Conservation (phyloP, 2,888 invertebrate genomes). For the Lepas anatifera region DNA sequence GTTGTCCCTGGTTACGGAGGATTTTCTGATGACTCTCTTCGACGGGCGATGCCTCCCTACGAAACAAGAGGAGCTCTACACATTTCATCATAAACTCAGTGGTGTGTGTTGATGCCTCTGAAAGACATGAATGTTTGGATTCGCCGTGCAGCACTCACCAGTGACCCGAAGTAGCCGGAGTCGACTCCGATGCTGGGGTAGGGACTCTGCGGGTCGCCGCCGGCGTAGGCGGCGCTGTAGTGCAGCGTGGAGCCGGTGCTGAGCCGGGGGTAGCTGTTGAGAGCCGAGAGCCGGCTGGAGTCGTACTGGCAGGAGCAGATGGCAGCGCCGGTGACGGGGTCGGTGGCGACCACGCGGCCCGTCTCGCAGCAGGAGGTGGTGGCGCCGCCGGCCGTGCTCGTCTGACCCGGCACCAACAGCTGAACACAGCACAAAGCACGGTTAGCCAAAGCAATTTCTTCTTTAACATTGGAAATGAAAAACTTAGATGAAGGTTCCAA, state of each 20-base stretch:
- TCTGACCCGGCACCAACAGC: conserved; percentile 1
- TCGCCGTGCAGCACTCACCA: conserved; percentile 1
- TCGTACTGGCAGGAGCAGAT: conserved; percentile 92
- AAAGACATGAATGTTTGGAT: too few relatives aligned
- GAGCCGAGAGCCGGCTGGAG: conserved; percentile 38
- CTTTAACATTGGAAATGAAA: too few relatives aligned
- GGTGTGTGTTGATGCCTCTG: too few relatives aligned
- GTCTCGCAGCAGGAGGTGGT: conserved; percentile 64
- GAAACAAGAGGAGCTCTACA: too few relatives aligned
- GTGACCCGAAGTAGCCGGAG: conserved; percentile 56
- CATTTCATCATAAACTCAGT: too few relatives aligned
- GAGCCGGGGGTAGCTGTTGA: conserved; percentile 66
- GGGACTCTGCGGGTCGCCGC: conserved; percentile 72
- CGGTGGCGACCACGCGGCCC: conserved; percentile 79
- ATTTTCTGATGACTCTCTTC: too few relatives aligned
- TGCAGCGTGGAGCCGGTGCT: conserved; percentile 23
- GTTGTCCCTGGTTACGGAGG: too few relatives aligned
- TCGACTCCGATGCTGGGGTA: conserved; percentile 87
- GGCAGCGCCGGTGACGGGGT: conserved; percentile 82
- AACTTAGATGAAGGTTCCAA: too few relatives aligned
- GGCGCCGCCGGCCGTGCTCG: not conserved
- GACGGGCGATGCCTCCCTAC: too few relatives aligned
- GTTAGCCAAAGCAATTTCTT: too few relatives aligned
- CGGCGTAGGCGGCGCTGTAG: conserved; percentile 68
- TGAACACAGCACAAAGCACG: too few relatives aligned